Conservation (phyloP, 1,140 invertebrate species). For the Copidosoma floridanum region DNA sequence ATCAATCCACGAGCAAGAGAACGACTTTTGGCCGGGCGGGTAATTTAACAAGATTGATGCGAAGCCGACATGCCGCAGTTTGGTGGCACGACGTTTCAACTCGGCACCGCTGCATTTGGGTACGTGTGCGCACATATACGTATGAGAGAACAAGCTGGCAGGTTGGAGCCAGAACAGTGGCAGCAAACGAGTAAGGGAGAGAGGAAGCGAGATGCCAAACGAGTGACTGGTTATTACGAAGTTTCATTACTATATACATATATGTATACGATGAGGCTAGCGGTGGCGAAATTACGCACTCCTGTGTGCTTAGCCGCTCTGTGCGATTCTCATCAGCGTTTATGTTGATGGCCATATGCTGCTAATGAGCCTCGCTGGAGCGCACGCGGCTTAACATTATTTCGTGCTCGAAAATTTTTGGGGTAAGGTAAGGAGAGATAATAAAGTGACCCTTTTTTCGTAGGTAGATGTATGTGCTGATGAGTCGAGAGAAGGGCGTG, state of each 20-base stretch:
- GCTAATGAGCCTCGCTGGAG: too few species aligned
- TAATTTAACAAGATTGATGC: constrained; percentile 57
- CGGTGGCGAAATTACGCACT: too few species aligned
- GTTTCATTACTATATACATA: constrained; percentile 50
- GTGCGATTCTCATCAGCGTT: too few species aligned
- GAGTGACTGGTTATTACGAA: constrained; percentile 50
- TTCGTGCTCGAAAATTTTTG: too few species aligned
- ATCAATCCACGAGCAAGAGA: constrained; percentile 51
- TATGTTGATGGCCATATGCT: too few species aligned
- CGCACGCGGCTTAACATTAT: too few species aligned
- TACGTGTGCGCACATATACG: background rate
- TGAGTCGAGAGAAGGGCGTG: background rate
- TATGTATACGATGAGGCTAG: too few species aligned
- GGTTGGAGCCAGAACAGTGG: constrained; percentile 8
- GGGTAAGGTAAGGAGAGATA: too few species aligned
- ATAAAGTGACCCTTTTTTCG: background rate
- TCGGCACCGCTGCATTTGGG: constrained; percentile 12
- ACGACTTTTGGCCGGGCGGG: constrained; percentile 52
- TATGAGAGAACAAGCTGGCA: background rate
- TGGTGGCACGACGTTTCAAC: constrained; percentile 36
- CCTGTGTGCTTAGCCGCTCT: too few species aligned
- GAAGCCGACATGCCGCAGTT: constrained; percentile 54
- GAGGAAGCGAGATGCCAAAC: constrained; percentile 31
- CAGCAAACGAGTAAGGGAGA: constrained; percentile 25
- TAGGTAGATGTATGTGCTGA: background rate